Evolutionary conservation across 2,888 invertebrate species (phyloP).

Genomic region (Drosophila robusta): DNA sequence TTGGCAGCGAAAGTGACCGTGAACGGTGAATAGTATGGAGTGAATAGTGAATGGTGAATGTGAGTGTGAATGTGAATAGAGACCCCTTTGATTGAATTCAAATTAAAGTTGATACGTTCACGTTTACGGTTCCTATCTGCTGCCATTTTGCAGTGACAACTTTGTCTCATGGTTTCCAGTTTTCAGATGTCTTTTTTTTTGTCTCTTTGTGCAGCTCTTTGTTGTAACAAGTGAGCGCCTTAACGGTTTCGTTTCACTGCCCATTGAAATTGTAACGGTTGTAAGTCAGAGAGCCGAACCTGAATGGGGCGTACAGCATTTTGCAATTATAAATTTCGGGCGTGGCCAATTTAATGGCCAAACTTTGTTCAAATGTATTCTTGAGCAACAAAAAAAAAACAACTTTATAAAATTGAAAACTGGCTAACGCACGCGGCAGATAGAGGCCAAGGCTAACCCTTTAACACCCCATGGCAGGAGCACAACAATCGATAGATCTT

Average conservation of each 20-base stretch:
- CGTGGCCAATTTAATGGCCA: constrained; percentile 72
- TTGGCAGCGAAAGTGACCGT: constrained; percentile 59
- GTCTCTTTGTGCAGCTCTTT: constrained; percentile 24
- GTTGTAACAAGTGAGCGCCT: constrained; percentile 69
- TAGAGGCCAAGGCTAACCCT: constrained; percentile 47
- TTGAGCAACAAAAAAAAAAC: not conserved
- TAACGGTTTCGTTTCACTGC: constrained; percentile 53
- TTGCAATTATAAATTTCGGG: constrained; percentile 65
- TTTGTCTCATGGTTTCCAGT: constrained; percentile 48
- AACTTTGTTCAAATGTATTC: constrained; percentile 55
- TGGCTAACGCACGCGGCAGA: constrained; percentile 49
- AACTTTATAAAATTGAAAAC: constrained; percentile 3
- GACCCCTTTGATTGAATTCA: constrained; percentile 75
- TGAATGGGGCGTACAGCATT: constrained; percentile 60
- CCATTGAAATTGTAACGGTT: constrained; percentile 55
- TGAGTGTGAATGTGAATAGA: constrained; percentile 44
- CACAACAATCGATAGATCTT: constrained; percentile 40
- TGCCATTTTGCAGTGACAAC: constrained; percentile 61
- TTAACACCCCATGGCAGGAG: constrained; percentile 40
- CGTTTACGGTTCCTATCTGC: constrained; percentile 31
- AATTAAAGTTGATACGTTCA: constrained; percentile 66
- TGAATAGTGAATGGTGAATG: constrained; percentile 32
- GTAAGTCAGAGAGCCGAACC: constrained; percentile 27
- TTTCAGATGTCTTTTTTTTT: constrained; percentile 24
- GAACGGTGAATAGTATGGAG: constrained; percentile 34